phyloP scores from a whole-genome alignment of 2,797 vertebrate species.

The Arnoldichthys spilopterus region DNA sequence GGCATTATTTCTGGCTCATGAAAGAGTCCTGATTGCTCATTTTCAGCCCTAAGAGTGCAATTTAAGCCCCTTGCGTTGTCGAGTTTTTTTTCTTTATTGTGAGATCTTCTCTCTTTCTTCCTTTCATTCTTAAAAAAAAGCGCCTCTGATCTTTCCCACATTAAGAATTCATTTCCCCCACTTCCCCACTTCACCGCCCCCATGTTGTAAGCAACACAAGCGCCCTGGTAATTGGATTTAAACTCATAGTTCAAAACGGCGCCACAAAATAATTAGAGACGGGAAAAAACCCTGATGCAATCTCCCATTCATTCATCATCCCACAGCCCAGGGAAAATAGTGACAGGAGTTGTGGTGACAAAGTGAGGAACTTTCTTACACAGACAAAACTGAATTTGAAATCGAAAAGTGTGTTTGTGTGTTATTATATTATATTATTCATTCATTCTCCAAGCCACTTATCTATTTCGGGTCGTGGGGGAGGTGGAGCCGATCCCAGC shows the following conservation, averaged over 20 bases:
- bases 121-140: neutral
- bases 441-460: too few species aligned
- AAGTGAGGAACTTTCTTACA: neutral
- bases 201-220: slow-evolving; percentile 70
- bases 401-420: neutral
- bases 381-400: neutral
- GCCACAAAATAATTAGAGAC: slow-evolving; percentile 74
- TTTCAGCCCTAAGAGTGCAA: slow-evolving; percentile 39
- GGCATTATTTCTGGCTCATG: slow-evolving; percentile 44
- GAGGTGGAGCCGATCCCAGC: too few species aligned
- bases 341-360: neutral
- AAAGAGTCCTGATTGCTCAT: slow-evolving; percentile 44
- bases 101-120: slow-evolving; percentile 19
- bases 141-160: slow-evolving; percentile 14
- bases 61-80: slow-evolving; percentile 35
- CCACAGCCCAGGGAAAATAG: slow-evolving; percentile 27
- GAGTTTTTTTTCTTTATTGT: slow-evolving; percentile 28
- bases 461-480: too few species aligned
- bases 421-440: neutral
- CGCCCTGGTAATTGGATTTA: slow-evolving; percentile 76
- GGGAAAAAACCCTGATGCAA: slow-evolving; percentile 67
- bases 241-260: slow-evolving; percentile 73
- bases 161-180: slow-evolving; percentile 44
- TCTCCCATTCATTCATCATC: slow-evolving; percentile 60
- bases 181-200: slow-evolving; percentile 49